Evolutionary conservation across 2,888 invertebrate genomes (phyloP), one percentile per base, ranked within the genome.

Genomic region (Celastrina argiolus): DNA sequence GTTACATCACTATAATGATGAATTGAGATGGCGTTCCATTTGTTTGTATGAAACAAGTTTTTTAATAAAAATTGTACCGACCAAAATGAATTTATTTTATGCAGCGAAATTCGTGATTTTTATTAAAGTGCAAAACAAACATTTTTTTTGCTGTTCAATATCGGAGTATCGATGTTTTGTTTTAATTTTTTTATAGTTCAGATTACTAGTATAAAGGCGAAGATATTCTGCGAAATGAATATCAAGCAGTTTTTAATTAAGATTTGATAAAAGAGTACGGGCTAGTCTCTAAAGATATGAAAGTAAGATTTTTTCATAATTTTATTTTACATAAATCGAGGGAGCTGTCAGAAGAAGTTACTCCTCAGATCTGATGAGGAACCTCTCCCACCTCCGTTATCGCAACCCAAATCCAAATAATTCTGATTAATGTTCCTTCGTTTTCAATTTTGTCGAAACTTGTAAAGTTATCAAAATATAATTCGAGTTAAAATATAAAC

Each of bases 381-480:
- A 51, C 12, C 22, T 22, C 51, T 22, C 22, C 8, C 8, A 16
- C 45, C 22, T 10, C 51, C 51, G 51, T 51, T 51, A 51, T 51
- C 26, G 14, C 12, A 26, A 59, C 12, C 34, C 16, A 34, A 59
- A 59, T 59, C 34, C 10, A 18, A 59, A 59, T 59, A 59, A 59
- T 59, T 59, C 34, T 34, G 59, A 31, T 59, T 16, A 59, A 31
- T 34, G 31, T 39, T 61, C 51, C 12, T 45, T 42, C 42, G 26
- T 41, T 45, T 45, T 42, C 31, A 64, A 45, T 64, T 28, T 64
- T 28, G 28, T 64, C n/a, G 31, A 42, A 64, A 42, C 64, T 42
- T 64, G 42, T 45, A 42, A 64, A 64, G 39, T 39, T 36, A 61
- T 39, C 39, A 61, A 61, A 61, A 61, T 22, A 61, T 61, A 61